Percentiles rank a stretch among this genome's conserved stretches.
phyloP scores from a whole-genome alignment of 2,113 vertebrate species.

The Rhinichthys klamathensis region DNA sequence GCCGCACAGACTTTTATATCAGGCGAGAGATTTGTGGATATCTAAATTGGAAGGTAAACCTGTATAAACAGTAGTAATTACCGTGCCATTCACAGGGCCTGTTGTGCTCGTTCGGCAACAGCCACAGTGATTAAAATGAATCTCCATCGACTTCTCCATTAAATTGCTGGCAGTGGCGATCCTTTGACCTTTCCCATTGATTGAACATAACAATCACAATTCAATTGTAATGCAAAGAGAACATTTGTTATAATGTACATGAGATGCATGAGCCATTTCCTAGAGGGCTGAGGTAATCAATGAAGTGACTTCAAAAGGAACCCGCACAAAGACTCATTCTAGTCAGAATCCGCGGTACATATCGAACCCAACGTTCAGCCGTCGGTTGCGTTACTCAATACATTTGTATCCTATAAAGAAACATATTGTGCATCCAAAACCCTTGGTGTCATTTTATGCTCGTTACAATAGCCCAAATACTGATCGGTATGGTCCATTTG shows the following conservation, averaged over 20 bases:
- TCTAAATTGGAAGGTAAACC: constrained; percentile 96
- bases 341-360: constrained; percentile 73
- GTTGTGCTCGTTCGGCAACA: constrained; percentile 96
- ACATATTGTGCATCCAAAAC: neutral
- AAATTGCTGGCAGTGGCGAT: constrained; percentile 98
- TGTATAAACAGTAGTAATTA: constrained; percentile 98
- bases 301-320: constrained; percentile 86
- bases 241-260: constrained; percentile 99
- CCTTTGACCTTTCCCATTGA: constrained; percentile 99
- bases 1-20: constrained; percentile 65
- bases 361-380: constrained; percentile 71
- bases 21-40: constrained; percentile 93
- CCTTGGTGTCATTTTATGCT: constrained; percentile 17
- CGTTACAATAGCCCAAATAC: neutral
- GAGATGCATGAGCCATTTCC: constrained; percentile 98
- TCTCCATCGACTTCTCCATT: constrained; percentile 99
- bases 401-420: constrained; percentile 21
- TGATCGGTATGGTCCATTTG: neutral
- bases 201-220: constrained; percentile 99
- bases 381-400: constrained; percentile 58
- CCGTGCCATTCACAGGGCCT: constrained; percentile 92
- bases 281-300: constrained; percentile 94
- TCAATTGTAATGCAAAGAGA: constrained; percentile 99
- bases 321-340: constrained; percentile 68
- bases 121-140: constrained; percentile 99